Percentiles rank a stretch among this genome's conserved stretches.
Conservation (phyloP, 2,113 vertebrate species). For the Barbus barbus region DNA sequence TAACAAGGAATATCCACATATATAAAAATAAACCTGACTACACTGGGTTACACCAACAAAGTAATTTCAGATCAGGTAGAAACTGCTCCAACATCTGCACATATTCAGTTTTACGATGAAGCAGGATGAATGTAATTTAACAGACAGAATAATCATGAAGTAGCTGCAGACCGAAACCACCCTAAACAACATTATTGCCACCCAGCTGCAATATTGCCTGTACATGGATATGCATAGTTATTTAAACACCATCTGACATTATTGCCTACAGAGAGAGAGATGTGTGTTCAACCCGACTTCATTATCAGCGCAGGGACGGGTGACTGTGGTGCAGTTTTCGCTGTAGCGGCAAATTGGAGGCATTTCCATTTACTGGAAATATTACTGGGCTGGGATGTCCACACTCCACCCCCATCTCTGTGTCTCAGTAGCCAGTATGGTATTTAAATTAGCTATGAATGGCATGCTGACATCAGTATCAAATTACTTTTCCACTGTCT, state of each 20-base stretch:
- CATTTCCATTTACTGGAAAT: slow-evolving; percentile 68
- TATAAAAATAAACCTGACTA: slow-evolving; percentile 26
- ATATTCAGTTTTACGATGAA: background rate
- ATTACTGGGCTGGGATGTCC: slow-evolving; percentile 42
- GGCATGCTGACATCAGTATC: slow-evolving; percentile 13
- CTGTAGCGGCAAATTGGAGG: slow-evolving; percentile 68
- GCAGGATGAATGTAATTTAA: background rate
- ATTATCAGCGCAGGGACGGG: slow-evolving; percentile 54
- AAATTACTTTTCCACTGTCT: slow-evolving; percentile 32
- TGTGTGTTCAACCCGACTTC: slow-evolving; percentile 47
- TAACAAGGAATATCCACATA: background rate
- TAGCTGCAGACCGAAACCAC: background rate
- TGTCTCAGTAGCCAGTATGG: slow-evolving; percentile 21
- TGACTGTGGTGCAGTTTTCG: slow-evolving; percentile 60
- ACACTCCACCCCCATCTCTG: background rate
- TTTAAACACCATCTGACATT: slow-evolving; percentile 35
- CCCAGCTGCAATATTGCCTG: slow-evolving; percentile 12
- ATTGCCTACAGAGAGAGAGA: slow-evolving; percentile 56
- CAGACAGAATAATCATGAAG: slow-evolving; percentile 2
- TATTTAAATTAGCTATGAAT: slow-evolving; percentile 39
- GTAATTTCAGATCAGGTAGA: background rate
- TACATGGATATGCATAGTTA: slow-evolving; percentile 41
- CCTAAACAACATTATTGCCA: slow-evolving; percentile 2
- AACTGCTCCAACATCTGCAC: background rate
- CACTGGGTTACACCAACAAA: background rate